A percentile compares a stretch with the other conserved stretches of the same genome.
Evolutionary conservation across 2,888 invertebrate species (phyloP).

Genomic region (Chouioia cunea): DNA sequence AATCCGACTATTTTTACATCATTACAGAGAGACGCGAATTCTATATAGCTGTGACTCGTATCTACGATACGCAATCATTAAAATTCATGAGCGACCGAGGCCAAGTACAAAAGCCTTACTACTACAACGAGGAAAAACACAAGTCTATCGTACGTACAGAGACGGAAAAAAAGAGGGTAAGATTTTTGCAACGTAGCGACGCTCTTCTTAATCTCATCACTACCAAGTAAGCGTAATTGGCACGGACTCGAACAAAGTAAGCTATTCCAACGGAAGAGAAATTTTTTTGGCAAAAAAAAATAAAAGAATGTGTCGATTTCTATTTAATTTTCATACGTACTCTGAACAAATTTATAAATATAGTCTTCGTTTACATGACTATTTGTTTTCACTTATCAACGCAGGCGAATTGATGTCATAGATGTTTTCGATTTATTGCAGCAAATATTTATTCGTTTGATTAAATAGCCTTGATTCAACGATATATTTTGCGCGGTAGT

Average conservation of each 20-base stretch:
- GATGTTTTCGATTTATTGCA: too few species aligned
- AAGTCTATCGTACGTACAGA: too few species aligned
- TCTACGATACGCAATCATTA: conserved; percentile 12
- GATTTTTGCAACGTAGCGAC: conserved; percentile 19
- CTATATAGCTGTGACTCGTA: conserved; percentile 17
- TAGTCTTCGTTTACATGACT: too few species aligned
- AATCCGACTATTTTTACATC: conserved; percentile 20
- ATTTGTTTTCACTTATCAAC: too few species aligned
- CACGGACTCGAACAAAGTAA: conserved; percentile 4
- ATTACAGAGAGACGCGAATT: background rate
- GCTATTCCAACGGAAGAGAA: background rate
- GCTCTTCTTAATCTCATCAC: conserved; percentile 3
- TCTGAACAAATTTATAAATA: too few species aligned
- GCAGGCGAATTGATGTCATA: too few species aligned
- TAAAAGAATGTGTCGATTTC: background rate
- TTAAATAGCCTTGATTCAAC: too few species aligned
- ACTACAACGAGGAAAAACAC: conserved; percentile 10
- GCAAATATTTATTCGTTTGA: too few species aligned
- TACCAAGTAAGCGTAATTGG: conserved; percentile 6
- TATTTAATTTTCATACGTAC: too few species aligned
- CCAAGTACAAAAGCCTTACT: conserved; percentile 8
- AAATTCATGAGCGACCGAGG: conserved; percentile 31
- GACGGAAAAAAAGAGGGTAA: conserved; percentile 2
- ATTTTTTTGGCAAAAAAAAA: too few species aligned
- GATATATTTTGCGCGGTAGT: too few species aligned